A percentile compares a stretch with the other conserved stretches of the same genome.
phyloP scores from a whole-genome alignment of 1,140 invertebrate species.

The Acromyrmex heyeri region DNA sequence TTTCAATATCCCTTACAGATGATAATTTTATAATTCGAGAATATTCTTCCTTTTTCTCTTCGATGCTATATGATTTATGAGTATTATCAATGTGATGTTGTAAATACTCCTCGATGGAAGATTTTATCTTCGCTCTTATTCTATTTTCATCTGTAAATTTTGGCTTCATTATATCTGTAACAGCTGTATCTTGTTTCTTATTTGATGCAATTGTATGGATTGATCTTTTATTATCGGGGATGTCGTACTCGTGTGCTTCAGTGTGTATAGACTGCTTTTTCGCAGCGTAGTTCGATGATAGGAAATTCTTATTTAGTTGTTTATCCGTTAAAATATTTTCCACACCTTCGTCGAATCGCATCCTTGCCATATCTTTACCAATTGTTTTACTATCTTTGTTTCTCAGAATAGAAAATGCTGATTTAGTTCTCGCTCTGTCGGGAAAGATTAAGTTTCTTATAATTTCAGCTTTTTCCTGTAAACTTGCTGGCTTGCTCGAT shows the following conservation, averaged over 20 bases:
- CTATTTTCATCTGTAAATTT: neutral
- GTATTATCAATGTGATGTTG: constrained; percentile 25
- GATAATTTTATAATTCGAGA: neutral
- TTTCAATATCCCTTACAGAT: constrained; percentile 27
- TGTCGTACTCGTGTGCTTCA: neutral
- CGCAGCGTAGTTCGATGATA: neutral
- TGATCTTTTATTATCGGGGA: neutral
- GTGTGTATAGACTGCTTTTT: neutral
- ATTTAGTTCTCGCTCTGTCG: neutral
- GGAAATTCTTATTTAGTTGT: neutral
- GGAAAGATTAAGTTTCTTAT: constrained; percentile 48
- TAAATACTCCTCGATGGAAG: constrained; percentile 64
- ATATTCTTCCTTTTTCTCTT: neutral
- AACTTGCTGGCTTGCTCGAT: neutral
- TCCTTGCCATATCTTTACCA: neutral
- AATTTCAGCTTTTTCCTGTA: constrained; percentile 43
- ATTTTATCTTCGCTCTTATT: constrained; percentile 17
- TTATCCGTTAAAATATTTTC: neutral
- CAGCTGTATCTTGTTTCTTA: neutral
- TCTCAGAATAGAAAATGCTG: neutral
- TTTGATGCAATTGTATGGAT: neutral
- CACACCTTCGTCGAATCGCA: neutral
- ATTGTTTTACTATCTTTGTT: constrained; percentile 36
- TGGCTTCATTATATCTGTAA: neutral
- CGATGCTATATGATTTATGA: neutral